phyloP scores from a whole-genome alignment of 2,888 invertebrate genomes.

The Drosophila kambysellisi region DNA sequence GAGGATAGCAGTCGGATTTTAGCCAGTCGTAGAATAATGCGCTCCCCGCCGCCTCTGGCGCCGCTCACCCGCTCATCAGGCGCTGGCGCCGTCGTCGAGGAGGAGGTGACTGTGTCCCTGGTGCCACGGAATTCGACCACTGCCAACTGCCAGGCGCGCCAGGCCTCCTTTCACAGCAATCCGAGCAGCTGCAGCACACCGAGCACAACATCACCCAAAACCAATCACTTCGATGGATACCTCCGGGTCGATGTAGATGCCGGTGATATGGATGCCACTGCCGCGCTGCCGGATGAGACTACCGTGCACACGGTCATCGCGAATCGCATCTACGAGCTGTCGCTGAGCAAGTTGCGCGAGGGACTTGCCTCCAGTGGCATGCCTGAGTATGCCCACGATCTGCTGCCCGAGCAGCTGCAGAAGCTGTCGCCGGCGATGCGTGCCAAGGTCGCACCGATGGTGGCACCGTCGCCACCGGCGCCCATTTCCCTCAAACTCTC shows the following conservation, averaged over 20 bases:
- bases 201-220: conserved; percentile 12
- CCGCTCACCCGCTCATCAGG: conserved; percentile 61
- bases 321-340: conserved; percentile 83
- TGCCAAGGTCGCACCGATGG: conserved; percentile 69
- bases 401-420: conserved; percentile 69
- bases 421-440: conserved; percentile 71
- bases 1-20: conserved; percentile 32
- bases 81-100: conserved; percentile 51
- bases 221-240: conserved; percentile 31
- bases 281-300: conserved; percentile 81
- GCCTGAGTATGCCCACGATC: conserved; percentile 74
- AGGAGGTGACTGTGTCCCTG: conserved; percentile 82
- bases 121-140: conserved; percentile 78
- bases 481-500: conserved; percentile 81
- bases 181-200: conserved; percentile 33
- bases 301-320: conserved; percentile 84
- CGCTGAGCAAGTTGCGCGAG: conserved; percentile 82
- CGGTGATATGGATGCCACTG: conserved; percentile 51
- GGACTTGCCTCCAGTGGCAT: conserved; percentile 83
- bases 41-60: conserved; percentile 75
- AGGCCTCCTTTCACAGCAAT: conserved; percentile 17
- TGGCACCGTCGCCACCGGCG: conserved; percentile 70
- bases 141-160: conserved; percentile 67
- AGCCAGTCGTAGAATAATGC: conserved; percentile 25
- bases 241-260: conserved; percentile 58